Evolutionary conservation across 2,113 vertebrate species (phyloP).

Genomic region (Tachycineta bicolor): DNA sequence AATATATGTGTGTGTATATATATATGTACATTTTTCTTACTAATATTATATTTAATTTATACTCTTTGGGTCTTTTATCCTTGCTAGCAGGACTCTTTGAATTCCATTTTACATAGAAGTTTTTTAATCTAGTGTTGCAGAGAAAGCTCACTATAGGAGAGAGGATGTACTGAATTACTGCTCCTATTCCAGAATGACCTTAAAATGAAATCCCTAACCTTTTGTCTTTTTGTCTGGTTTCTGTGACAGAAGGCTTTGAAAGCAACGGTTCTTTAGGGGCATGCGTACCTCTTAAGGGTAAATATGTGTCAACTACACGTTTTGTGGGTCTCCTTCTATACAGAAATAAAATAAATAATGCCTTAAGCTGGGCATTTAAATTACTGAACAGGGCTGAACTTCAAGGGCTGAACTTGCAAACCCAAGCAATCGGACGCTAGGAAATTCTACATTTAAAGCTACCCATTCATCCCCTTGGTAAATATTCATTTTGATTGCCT

Average conservation of each 20-base stretch:
- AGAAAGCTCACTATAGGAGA: neutral
- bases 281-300: neutral
- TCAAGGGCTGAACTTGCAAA: neutral
- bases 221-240: neutral
- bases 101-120: neutral
- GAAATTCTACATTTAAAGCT: neutral
- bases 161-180: neutral
- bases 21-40: neutral
- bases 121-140: neutral
- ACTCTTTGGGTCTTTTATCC: neutral
- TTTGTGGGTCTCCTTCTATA: neutral
- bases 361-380: neutral
- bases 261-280: neutral
- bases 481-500: slow-evolving; percentile 32
- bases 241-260: neutral
- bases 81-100: neutral
- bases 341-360: neutral
- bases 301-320: neutral
- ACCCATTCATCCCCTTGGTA: neutral
- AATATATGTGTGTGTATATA: neutral
- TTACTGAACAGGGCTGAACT: neutral
- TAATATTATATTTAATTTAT: neutral
- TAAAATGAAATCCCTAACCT: neutral
- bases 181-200: neutral
- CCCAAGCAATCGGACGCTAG: neutral